Conservation (phyloP, 1,140 invertebrate species). For the Lanistes nyassanus region DNA sequence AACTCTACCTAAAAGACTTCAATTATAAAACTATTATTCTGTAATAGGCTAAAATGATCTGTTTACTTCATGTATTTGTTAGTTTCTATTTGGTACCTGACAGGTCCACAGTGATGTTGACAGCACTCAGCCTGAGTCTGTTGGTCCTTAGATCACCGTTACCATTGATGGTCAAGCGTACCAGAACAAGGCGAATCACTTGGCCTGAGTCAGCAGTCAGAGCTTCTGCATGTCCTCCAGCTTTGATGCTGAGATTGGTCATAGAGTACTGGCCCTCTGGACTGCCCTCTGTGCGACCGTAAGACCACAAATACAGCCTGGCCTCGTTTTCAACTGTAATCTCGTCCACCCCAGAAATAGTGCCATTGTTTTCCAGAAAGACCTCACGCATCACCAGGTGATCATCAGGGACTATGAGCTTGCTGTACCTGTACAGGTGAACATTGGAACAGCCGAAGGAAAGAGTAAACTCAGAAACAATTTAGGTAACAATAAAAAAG, state of each 20-base stretch:
- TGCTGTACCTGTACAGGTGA: constrained; percentile 30
- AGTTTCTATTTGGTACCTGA: constrained; percentile 39
- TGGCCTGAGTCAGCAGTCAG: constrained; percentile 30
- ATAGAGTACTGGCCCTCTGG: constrained; percentile 37
- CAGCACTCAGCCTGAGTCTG: constrained; percentile 43
- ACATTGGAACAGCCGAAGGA: too few species aligned
- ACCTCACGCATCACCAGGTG: constrained; percentile 49
- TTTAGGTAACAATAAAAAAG: too few species aligned
- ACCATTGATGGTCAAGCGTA: constrained; percentile 45
- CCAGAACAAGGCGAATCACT: constrained; percentile 38
- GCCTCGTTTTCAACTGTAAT: constrained; percentile 50
- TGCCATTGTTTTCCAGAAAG: constrained; percentile 53
- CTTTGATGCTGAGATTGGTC: constrained; percentile 47
- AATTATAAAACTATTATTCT: too few species aligned
- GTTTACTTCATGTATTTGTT: too few species aligned
- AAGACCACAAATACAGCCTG: constrained; percentile 52
- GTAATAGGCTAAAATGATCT: too few species aligned
- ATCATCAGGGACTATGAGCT: constrained; percentile 39
- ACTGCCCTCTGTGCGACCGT: constrained; percentile 42
- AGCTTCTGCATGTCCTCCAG: constrained; percentile 52
- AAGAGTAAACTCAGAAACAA: too few species aligned
- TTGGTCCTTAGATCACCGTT: constrained; percentile 51
- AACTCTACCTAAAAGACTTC: too few species aligned
- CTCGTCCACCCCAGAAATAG: constrained; percentile 43
- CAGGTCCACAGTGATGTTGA: constrained; percentile 51